Conservation (phyloP, 2,888 invertebrate species). For the Emmelina monodactyla region DNA sequence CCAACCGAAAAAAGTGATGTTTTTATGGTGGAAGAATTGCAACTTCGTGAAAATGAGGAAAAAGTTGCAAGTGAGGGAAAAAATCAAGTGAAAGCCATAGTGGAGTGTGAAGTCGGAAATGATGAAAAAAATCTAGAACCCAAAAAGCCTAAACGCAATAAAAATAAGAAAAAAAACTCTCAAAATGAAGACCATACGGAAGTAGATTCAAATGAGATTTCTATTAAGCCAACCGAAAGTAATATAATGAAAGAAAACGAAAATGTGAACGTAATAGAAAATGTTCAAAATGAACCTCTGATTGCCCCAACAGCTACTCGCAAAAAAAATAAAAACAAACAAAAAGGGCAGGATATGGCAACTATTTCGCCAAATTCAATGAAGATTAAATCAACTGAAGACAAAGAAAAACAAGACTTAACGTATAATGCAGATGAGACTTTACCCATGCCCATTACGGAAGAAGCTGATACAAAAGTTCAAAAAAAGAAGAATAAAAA, state of each 20-base stretch:
- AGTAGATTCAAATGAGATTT: neutral
- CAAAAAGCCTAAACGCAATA: conserved; percentile 55
- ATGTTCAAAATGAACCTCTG: conserved; percentile 7
- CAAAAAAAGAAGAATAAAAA: conserved; percentile 46
- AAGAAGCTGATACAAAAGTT: conserved; percentile 15
- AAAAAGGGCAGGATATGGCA: conserved; percentile 19
- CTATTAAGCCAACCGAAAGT: neutral
- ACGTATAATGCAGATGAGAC: neutral
- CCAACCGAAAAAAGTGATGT: conserved; percentile 23
- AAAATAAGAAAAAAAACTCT: conserved; percentile 48
- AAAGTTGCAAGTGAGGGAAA: conserved; percentile 18
- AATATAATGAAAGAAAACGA: neutral
- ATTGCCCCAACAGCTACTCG: conserved; percentile 34
- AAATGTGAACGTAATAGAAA: neutral
- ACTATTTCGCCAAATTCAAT: neutral
- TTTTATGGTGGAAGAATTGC: conserved; percentile 18
- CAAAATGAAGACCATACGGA: conserved; percentile 15
- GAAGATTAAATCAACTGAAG: neutral
- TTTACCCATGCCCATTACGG: conserved; percentile 4
- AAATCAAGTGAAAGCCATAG: too few species aligned
- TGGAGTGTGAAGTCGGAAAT: neutral
- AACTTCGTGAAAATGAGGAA: conserved; percentile 19
- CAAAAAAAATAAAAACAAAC: conserved; percentile 48
- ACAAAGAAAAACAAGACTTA: neutral
- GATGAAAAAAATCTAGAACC: conserved; percentile 22